A percentile compares a stretch with the other conserved stretches of the same genome.
Conservation (phyloP, 1,140 invertebrate genomes). For the Myzus persicae region DNA sequence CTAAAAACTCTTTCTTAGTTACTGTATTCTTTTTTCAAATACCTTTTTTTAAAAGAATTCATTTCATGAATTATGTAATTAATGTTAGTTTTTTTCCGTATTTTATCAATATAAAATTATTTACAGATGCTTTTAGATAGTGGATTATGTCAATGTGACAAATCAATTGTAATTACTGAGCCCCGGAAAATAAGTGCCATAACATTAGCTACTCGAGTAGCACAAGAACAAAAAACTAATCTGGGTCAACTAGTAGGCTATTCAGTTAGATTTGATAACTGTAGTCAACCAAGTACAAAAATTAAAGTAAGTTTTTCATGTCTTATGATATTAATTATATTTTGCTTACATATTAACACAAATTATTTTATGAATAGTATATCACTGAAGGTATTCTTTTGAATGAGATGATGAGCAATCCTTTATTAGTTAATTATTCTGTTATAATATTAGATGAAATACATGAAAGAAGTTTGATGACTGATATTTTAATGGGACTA, state of each 20-base stretch:
- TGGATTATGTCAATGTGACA: conserved; percentile 81
- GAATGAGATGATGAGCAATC: conserved; percentile 94
- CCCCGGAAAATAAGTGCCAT: conserved; percentile 91
- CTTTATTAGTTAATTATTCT: conserved; percentile 86
- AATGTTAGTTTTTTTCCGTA: neutral
- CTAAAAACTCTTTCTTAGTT: no score
- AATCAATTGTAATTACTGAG: conserved; percentile 86
- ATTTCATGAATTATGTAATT: neutral
- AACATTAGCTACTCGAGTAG: conserved; percentile 86
- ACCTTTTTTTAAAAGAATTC: neutral
- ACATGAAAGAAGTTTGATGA: conserved; percentile 91
- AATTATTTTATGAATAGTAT: conserved; percentile 70
- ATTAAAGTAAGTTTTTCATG: conserved; percentile 76
- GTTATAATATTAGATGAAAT: conserved; percentile 96
- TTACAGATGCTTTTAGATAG: conserved; percentile 88
- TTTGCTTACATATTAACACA: neutral
- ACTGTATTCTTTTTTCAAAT: no score
- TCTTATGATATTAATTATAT: neutral
- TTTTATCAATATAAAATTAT: conserved; percentile 11
- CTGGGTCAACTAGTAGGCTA: conserved; percentile 91
- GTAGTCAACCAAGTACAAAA: conserved; percentile 74
- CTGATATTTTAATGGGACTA: conserved; percentile 93
- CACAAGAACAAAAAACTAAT: conserved; percentile 83
- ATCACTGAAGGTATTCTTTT: conserved; percentile 96
- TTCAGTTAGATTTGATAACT: conserved; percentile 89